phyloP scores from a whole-genome alignment of 2,113 vertebrate genomes.

The Lampris megalopsis region DNA sequence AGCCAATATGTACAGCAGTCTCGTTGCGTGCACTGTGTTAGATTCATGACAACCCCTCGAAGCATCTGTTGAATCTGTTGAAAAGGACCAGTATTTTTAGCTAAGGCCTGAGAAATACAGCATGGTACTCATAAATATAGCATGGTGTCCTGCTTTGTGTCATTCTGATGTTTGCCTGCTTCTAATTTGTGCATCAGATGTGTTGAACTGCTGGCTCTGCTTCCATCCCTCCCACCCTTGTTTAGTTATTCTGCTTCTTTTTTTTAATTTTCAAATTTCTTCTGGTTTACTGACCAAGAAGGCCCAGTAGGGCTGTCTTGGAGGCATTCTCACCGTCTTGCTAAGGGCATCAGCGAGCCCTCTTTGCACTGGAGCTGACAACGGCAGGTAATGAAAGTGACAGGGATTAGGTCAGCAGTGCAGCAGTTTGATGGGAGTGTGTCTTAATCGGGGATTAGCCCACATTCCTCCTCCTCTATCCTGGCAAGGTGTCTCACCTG shows the following conservation, averaged over 20 bases:
- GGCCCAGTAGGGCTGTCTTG: constrained; percentile 11
- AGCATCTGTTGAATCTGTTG: not conserved
- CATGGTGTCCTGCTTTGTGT: not conserved
- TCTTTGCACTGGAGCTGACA: constrained; percentile 1
- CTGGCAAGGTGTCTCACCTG: constrained; percentile 69
- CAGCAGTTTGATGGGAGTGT: constrained; percentile 44
- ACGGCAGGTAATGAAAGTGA: constrained; percentile 72
- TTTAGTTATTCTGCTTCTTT: constrained; percentile 35
- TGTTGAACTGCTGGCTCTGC: constrained; percentile 1
- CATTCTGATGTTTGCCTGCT: constrained; percentile 25
- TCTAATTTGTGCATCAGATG: not conserved
- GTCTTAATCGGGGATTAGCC: constrained; percentile 78
- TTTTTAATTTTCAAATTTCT: constrained; percentile 31
- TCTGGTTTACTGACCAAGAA: constrained; percentile 41
- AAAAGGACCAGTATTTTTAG: not conserved
- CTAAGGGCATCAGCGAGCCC: constrained; percentile 31
- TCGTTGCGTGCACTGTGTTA: not conserved
- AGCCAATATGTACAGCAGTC: not conserved
- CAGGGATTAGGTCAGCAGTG: constrained; percentile 63
- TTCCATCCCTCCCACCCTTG: not conserved
- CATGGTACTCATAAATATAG: not conserved
- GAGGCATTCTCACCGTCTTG: constrained; percentile 35
- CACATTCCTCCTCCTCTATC: constrained; percentile 59
- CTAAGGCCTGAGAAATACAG: not conserved
- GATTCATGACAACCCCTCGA: not conserved